Conservation (phyloP, 2,113 vertebrate species). For the Neodon shergylaensis region DNA sequence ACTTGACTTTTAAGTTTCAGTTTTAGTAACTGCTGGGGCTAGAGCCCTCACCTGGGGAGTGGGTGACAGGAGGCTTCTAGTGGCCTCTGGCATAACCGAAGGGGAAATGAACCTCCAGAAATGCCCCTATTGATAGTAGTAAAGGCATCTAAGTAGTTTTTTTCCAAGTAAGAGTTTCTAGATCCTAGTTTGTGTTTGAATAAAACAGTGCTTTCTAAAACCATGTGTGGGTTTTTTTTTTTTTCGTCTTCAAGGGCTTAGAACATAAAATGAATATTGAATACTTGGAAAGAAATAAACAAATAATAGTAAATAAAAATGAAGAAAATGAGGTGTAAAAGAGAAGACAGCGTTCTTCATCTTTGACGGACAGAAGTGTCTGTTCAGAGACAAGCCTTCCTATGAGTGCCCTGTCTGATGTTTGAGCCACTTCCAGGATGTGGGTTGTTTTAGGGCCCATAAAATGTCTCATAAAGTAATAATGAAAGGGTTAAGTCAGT, state of each 20-base stretch:
- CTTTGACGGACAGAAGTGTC: conserved; percentile 44
- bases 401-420: conserved; percentile 49
- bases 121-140: background rate
- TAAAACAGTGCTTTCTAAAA: background rate
- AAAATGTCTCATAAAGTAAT: conserved; percentile 75
- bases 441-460: conserved; percentile 67
- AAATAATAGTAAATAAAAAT: conserved; percentile 61
- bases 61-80: background rate
- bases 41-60: background rate
- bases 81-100: conserved; percentile 9
- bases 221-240: background rate
- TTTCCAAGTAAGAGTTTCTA: conserved; percentile 3
- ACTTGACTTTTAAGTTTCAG: conserved; percentile 41
- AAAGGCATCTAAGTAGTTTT: background rate
- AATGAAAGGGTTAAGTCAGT: conserved; percentile 77
- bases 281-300: conserved; percentile 30
- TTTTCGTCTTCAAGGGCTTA: background rate
- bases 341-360: background rate
- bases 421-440: conserved; percentile 67
- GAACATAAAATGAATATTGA: conserved; percentile 8
- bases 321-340: background rate
- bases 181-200: background rate
- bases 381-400: conserved; percentile 1
- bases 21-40: background rate
- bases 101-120: background rate